Evolutionary conservation across 2,888 invertebrate genomes (phyloP).

Genomic region (Gasteruption jaculator): DNA sequence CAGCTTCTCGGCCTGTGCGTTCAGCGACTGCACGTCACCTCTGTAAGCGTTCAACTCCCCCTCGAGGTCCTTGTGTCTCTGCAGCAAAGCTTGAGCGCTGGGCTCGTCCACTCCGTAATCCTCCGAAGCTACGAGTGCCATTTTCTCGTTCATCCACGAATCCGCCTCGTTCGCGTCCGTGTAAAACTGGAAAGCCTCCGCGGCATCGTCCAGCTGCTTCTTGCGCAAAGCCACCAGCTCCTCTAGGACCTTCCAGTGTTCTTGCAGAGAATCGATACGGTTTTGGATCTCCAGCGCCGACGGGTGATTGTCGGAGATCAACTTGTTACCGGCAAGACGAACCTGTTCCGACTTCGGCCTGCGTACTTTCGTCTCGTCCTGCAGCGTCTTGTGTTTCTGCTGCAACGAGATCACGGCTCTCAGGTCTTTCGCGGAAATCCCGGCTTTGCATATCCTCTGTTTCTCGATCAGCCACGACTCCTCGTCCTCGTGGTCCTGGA

Average conservation of each 20-base stretch:
- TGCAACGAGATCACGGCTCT: slow-evolving; percentile 83
- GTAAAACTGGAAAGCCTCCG: slow-evolving; percentile 94
- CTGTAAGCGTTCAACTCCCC: slow-evolving; percentile 86
- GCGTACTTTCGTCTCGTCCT: slow-evolving; percentile 83
- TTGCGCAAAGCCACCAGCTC: slow-evolving; percentile 72
- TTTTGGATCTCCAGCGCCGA: slow-evolving; percentile 77
- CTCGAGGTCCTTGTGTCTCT: slow-evolving; percentile 81
- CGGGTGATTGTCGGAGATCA: slow-evolving; percentile 79
- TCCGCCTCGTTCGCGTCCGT: slow-evolving; percentile 97
- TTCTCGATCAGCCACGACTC: slow-evolving; percentile 96
- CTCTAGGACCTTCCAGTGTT: slow-evolving; percentile 87
- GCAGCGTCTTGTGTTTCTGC: slow-evolving; percentile 86
- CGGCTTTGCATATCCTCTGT: slow-evolving; percentile 86
- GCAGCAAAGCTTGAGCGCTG: slow-evolving; percentile 81
- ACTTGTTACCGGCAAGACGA: slow-evolving; percentile 66
- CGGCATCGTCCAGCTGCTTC: slow-evolving; percentile 78
- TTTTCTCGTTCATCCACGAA: slow-evolving; percentile 95
- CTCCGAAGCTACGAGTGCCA: slow-evolving; percentile 80
- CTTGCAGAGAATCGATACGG: slow-evolving; percentile 71
- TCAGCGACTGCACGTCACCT: slow-evolving; percentile 78
- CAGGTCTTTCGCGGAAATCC: slow-evolving; percentile 90
- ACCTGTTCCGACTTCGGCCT: slow-evolving; percentile 69
- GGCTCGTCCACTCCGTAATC: slow-evolving; percentile 94
- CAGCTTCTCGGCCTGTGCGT: slow-evolving; percentile 73
- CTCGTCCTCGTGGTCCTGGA: slow-evolving; percentile 96